Conservation (phyloP, 1,140 invertebrate genomes). For the Zaprionus gabonicus region DNA sequence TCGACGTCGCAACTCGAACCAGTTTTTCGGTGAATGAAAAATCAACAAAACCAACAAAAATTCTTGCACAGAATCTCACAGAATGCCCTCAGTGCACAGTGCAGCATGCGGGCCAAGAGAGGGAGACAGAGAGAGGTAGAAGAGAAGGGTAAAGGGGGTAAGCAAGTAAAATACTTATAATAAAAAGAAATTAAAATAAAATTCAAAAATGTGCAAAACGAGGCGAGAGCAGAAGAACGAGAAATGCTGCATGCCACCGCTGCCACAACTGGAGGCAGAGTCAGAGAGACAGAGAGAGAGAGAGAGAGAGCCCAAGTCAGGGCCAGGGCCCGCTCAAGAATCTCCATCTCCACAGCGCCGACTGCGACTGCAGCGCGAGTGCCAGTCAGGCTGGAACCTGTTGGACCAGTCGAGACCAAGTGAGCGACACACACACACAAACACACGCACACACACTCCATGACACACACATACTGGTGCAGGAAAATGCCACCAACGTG, state of each 20-base stretch:
- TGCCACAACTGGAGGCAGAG: constrained; percentile 11
- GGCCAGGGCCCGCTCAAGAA: constrained; percentile 62
- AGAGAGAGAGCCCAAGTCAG: constrained; percentile 11
- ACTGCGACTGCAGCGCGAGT: not conserved
- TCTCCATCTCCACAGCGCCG: constrained; percentile 45
- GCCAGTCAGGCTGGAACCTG: constrained; percentile 66
- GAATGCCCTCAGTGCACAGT: not conserved
- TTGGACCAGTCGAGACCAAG: constrained; percentile 72
- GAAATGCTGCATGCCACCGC: constrained; percentile 75
- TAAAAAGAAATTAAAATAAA: constrained; percentile 84
- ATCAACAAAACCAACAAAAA: constrained; percentile 70
- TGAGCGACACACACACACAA: constrained; percentile 27
- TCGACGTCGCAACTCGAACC: constrained; percentile 46
- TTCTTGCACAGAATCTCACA: constrained; percentile 63
- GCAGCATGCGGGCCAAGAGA: constrained; percentile 5
- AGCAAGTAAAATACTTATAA: constrained; percentile 74
- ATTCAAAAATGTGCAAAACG: constrained; percentile 83
- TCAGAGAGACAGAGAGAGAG: not conserved
- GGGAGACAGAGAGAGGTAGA: not conserved
- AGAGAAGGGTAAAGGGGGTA: not conserved
- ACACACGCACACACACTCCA: constrained; percentile 8
- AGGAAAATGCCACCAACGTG: constrained; percentile 77
- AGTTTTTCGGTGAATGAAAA: constrained; percentile 82
- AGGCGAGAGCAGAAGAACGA: constrained; percentile 50
- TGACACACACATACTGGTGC: constrained; percentile 24